Percentiles rank a stretch among this genome's conserved stretches.
phyloP scores from a whole-genome alignment of 2,888 invertebrate genomes.

The Noctua fimbriata region DNA sequence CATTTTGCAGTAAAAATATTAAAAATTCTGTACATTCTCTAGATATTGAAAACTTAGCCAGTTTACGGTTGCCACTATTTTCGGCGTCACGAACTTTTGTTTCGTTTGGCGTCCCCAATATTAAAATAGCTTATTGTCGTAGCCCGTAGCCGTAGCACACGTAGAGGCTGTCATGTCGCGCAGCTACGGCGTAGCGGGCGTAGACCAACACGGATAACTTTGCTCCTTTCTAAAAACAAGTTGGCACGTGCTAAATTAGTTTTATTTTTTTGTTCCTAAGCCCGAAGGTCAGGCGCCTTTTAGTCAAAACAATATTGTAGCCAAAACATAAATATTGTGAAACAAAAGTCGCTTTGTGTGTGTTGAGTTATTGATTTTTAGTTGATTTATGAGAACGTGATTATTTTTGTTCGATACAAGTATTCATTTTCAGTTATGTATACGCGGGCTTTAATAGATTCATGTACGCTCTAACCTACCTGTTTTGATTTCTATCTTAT shows the following conservation, averaged over 20 bases:
- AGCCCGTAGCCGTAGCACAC: constrained; percentile 63
- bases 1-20: constrained; percentile 39
- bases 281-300: constrained; percentile 44
- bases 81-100: constrained; percentile 44
- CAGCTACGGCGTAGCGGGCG: constrained; percentile 55
- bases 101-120: constrained; percentile 39
- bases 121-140: constrained; percentile 61
- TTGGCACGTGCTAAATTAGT: constrained; percentile 60
- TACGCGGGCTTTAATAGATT: neutral
- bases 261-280: constrained; percentile 50
- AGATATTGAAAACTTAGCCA: constrained; percentile 22
- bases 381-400: constrained; percentile 18
- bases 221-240: constrained; percentile 57
- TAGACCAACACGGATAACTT: constrained; percentile 56
- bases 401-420: constrained; percentile 11
- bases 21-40: constrained; percentile 13
- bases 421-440: constrained; percentile 1
- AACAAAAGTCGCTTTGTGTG: constrained; percentile 13
- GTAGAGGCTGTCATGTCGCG: constrained; percentile 67
- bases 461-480: neutral
- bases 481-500: neutral
- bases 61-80: constrained; percentile 35
- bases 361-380: constrained; percentile 31
- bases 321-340: constrained; percentile 47
- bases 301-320: constrained; percentile 48